These are phyloP conservation scores for Mustela nigripes DNA, from an alignment of 2,113 vertebrate genomes.

Conservation along the genomic window DNA sequence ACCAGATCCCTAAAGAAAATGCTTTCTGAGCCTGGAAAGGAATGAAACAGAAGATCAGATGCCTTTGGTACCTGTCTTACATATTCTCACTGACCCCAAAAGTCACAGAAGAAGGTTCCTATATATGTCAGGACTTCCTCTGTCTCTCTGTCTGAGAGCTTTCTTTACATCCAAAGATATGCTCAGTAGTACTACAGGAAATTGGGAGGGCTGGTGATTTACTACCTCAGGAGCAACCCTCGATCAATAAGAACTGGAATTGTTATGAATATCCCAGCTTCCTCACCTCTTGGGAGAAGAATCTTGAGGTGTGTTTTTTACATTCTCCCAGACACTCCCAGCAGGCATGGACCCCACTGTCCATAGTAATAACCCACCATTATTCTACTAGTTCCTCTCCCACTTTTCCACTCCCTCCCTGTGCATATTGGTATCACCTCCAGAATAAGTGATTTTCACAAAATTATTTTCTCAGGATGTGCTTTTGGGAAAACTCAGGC, in stretches of 20 bases:
- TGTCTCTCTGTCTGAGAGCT: not conserved
- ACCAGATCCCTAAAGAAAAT: not conserved
- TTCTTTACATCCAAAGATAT: not conserved
- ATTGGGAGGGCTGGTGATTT: not conserved
- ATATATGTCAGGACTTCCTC: not conserved
- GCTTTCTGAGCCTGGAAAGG: not conserved
- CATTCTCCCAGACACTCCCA: not conserved
- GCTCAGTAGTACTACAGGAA: not conserved
- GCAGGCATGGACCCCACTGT: too few relatives aligned
- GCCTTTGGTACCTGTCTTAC: not conserved
- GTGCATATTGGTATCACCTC: not conserved
- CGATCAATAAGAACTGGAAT: not conserved
- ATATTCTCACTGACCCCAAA: not conserved
- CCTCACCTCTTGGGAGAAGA: not conserved
- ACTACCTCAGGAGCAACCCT: not conserved
- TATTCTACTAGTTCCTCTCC: not conserved
- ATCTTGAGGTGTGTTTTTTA: not conserved
- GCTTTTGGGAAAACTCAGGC: not conserved
- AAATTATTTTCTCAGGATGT: not conserved
- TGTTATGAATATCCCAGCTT: not conserved
- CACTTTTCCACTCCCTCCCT: not conserved
- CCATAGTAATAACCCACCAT: not conserved
- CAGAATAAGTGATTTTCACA: not conserved
- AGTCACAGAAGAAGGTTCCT: not conserved
- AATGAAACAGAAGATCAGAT: not conserved